Evolutionary conservation across 2,888 invertebrate species (phyloP).

Genomic region (Plusia festucae): DNA sequence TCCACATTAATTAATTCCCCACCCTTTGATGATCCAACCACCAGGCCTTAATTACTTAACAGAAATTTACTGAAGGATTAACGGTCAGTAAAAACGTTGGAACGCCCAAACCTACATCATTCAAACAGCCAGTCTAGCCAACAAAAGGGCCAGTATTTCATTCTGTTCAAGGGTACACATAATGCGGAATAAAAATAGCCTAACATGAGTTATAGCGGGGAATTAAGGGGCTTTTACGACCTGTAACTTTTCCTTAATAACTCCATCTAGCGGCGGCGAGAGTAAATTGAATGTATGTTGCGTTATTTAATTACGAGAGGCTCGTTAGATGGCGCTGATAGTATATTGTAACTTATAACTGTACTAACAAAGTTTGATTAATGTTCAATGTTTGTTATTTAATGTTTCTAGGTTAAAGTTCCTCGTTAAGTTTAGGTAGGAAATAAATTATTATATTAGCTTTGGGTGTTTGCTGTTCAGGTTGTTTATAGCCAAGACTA

Average conservation of each 20-base stretch:
- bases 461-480: background rate
- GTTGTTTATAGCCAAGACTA: too few species aligned
- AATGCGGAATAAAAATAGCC: constrained; percentile 53
- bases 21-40: background rate
- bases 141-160: constrained; percentile 43
- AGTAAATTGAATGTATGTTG: constrained; percentile 36
- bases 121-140: constrained; percentile 9
- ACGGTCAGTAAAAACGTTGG: constrained; percentile 8
- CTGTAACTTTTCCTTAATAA: constrained; percentile 45
- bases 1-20: background rate
- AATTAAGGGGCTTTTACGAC: constrained; percentile 46
- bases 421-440: background rate
- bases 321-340: constrained; percentile 28
- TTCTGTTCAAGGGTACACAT: constrained; percentile 35
- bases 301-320: constrained; percentile 26
- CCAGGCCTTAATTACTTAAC: background rate
- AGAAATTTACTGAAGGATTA: constrained; percentile 9
- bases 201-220: constrained; percentile 41
- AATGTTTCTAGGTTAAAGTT: constrained; percentile 15
- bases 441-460: background rate
- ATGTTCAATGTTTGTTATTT: too few species aligned
- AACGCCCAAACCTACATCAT: constrained; percentile 23
- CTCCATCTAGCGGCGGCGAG: constrained; percentile 35
- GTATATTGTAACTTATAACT: background rate
- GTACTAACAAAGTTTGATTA: background rate